Evolutionary conservation across 2,888 invertebrate genomes (phyloP).

Genomic region (Eilema sororculum): DNA sequence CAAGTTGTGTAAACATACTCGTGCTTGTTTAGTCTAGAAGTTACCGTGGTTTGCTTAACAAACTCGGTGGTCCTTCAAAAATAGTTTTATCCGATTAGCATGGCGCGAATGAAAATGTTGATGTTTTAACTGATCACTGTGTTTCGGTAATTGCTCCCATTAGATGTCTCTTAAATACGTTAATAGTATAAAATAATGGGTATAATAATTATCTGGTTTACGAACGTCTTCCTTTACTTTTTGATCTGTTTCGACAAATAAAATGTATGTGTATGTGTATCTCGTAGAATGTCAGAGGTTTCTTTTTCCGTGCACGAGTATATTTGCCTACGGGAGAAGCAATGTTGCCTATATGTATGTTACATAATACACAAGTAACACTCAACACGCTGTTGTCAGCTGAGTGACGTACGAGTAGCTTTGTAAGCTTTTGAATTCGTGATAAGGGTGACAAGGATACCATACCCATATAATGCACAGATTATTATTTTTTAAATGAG

Average conservation of each 20-base stretch:
- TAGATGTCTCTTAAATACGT: neutral
- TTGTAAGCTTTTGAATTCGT: slow-evolving; percentile 50
- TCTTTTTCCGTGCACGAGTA: neutral
- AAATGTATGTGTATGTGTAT: neutral
- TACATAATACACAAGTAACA: neutral
- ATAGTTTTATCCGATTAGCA: neutral
- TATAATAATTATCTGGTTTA: neutral
- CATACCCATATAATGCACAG: neutral
- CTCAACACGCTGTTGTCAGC: slow-evolving; percentile 31
- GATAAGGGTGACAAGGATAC: slow-evolving; percentile 49
- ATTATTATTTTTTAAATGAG: neutral
- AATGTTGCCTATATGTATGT: neutral
- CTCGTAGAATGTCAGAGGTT: neutral
- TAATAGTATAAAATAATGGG: neutral
- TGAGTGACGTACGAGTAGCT: slow-evolving; percentile 42
- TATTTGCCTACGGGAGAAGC: neutral
- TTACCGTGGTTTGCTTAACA: too few species aligned
- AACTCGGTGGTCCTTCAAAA: neutral
- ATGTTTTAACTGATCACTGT: neutral
- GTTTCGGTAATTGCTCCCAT: neutral
- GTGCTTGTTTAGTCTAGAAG: too few species aligned
- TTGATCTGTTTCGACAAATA: neutral
- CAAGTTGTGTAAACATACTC: too few species aligned
- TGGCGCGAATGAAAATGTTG: neutral
- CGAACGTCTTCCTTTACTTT: neutral